Conservation (phyloP, 2,797 vertebrate species). For the Neostethus bicornis region DNA sequence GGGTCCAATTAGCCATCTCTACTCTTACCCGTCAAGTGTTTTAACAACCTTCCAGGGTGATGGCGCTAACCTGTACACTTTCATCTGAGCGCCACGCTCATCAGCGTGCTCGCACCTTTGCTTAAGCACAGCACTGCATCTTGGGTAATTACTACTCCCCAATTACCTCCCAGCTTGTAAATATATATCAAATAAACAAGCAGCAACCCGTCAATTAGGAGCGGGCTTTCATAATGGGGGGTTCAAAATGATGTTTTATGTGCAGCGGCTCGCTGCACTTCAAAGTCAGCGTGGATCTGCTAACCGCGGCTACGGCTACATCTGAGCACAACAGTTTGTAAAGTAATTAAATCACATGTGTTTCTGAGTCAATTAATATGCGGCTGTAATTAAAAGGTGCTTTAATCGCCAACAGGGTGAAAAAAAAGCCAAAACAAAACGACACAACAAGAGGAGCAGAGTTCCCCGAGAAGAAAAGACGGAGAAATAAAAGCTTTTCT, state of each 20-base stretch:
- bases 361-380: slow-evolving; percentile 60
- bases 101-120: slow-evolving; percentile 58
- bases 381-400: slow-evolving; percentile 59
- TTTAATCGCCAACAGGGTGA: slow-evolving; percentile 61
- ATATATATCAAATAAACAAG: slow-evolving; percentile 84
- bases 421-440: too few species aligned
- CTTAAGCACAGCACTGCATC: slow-evolving; percentile 58
- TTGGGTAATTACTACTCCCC: slow-evolving; percentile 79
- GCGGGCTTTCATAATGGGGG: slow-evolving; percentile 68
- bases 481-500: slow-evolving; percentile 41
- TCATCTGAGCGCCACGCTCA: slow-evolving; percentile 67
- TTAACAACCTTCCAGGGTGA: slow-evolving; percentile 60
- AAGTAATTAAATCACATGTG: slow-evolving; percentile 62
- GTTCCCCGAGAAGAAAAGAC: slow-evolving; percentile 9
- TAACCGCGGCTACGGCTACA: slow-evolving; percentile 40
- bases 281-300: slow-evolving; percentile 66
- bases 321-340: slow-evolving; percentile 42
- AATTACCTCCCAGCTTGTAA: slow-evolving; percentile 79
- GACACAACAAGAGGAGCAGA: slow-evolving; percentile 25
- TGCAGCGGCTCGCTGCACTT: slow-evolving; percentile 58
- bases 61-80: slow-evolving; percentile 68
- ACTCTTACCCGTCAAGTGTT: slow-evolving; percentile 53
- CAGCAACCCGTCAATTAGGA: slow-evolving; percentile 82
- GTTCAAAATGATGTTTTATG: slow-evolving; percentile 68
- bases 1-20: slow-evolving; percentile 61